A percentile compares a stretch with the other conserved stretches of the same genome.
These are phyloP conservation scores for Napeogenes inachia DNA, from an alignment of 2,888 invertebrate genomes.

Conservation along the genomic window DNA sequence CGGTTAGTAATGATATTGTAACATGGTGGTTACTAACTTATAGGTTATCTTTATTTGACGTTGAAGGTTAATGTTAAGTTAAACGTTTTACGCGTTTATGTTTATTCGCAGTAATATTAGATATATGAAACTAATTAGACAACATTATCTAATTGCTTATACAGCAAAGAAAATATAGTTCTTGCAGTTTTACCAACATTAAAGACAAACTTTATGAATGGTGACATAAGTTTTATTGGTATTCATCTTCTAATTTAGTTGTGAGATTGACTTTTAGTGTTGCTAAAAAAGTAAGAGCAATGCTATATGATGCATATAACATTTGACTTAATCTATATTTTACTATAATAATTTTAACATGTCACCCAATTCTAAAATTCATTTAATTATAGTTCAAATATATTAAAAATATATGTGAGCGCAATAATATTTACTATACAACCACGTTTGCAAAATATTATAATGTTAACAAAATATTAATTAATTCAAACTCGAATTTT, in stretches of 20 bases:
- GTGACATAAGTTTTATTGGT: not conserved
- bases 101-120: not conserved
- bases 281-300: no score
- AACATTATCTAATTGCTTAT: no score
- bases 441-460: not conserved
- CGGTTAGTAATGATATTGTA: conserved; percentile 51
- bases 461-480: not conserved
- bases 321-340: no score
- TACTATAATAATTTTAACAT: no score
- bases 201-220: no score
- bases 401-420: no score
- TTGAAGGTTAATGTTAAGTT: conserved; percentile 30
- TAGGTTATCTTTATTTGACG: conserved; percentile 34
- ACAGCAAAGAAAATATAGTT: no score
- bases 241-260: conserved; percentile 3
- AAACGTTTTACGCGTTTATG: conserved; percentile 18
- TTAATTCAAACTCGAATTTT: not conserved
- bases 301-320: no score
- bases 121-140: not conserved
- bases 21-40: conserved; percentile 29
- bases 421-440: no score
- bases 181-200: no score
- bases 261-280: not conserved
- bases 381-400: no score
- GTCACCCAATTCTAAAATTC: no score